A percentile compares a stretch with the other conserved stretches of the same genome.
phyloP scores from a whole-genome alignment of 2,113 vertebrate genomes.

The Apodemus speciosus region DNA sequence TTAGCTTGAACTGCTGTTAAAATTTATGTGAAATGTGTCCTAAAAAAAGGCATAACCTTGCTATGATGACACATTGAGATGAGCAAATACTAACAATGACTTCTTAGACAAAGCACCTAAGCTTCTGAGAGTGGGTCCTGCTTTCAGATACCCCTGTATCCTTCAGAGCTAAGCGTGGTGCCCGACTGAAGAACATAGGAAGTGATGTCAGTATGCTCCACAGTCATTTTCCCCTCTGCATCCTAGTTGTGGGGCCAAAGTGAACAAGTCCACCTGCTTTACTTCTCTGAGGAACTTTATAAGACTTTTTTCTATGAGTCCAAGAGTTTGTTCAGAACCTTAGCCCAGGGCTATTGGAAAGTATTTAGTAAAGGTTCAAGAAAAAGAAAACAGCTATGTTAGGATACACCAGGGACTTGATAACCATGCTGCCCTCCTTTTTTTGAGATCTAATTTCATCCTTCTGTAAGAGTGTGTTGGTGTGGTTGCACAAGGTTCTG shows the following conservation, averaged over 20 bases:
- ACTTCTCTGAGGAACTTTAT: not conserved
- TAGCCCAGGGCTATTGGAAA: not conserved
- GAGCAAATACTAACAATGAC: not conserved
- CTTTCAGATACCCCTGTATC: not conserved
- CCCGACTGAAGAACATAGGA: not conserved
- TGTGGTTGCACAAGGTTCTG: slow-evolving; percentile 85
- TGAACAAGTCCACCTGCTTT: slow-evolving; percentile 5
- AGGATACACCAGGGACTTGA: slow-evolving; percentile 76
- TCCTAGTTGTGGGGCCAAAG: not conserved
- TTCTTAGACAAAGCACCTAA: not conserved
- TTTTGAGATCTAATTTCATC: slow-evolving; percentile 85
- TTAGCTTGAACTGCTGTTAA: not conserved
- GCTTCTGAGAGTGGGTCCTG: not conserved
- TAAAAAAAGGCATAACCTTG: not conserved
- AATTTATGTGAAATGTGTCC: not conserved
- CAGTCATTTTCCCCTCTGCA: not conserved
- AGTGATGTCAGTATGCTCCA: not conserved
- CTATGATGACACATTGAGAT: not conserved
- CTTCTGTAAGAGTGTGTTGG: slow-evolving; percentile 80
- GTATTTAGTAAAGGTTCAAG: slow-evolving; percentile 47
- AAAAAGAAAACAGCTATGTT: slow-evolving; percentile 72
- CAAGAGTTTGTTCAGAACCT: not conserved
- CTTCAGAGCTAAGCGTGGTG: not conserved
- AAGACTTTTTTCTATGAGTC: not conserved
- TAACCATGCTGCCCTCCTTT: slow-evolving; percentile 77